These are phyloP conservation scores for Callimorpha dominula DNA, from an alignment of 2,888 invertebrate species.

Conservation along the genomic window DNA sequence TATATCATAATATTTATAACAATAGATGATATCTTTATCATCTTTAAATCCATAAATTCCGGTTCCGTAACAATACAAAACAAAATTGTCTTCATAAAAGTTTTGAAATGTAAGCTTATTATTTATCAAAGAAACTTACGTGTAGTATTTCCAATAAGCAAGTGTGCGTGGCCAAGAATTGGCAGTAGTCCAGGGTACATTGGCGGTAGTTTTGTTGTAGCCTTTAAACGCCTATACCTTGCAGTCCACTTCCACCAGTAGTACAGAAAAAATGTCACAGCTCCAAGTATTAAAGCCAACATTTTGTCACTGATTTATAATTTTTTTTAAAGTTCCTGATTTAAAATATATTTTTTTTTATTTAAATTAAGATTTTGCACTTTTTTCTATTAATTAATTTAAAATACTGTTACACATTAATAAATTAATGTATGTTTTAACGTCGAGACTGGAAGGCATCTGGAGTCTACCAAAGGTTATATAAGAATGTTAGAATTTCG, in stretches of 20 bases:
- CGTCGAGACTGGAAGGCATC: conserved; percentile 3
- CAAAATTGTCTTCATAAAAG: neutral
- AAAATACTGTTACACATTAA: neutral
- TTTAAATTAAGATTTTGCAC: neutral
- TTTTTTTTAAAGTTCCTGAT: neutral
- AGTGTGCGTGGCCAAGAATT: conserved; percentile 57
- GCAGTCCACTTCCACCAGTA: conserved; percentile 38
- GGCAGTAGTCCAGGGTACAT: conserved; percentile 54
- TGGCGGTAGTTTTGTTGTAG: conserved; percentile 37
- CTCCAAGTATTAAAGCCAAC: conserved; percentile 36
- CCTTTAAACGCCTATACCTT: conserved; percentile 30
- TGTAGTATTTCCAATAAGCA: conserved; percentile 52
- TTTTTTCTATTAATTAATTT: neutral
- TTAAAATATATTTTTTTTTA: neutral
- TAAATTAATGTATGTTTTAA: neutral
- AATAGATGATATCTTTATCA: no score
- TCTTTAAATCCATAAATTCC: no score
- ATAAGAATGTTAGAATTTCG: conserved; percentile 6
- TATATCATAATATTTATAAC: neutral
- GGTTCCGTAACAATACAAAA: neutral
- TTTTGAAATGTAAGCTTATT: neutral
- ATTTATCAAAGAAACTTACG: conserved; percentile 46
- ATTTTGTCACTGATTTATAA: conserved; percentile 21
- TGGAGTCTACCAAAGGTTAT: conserved; percentile 1
- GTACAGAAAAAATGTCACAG: conserved; percentile 31